These are phyloP conservation scores for Canis aureus DNA, from an alignment of 2,113 vertebrate species.

Conservation along the genomic window DNA sequence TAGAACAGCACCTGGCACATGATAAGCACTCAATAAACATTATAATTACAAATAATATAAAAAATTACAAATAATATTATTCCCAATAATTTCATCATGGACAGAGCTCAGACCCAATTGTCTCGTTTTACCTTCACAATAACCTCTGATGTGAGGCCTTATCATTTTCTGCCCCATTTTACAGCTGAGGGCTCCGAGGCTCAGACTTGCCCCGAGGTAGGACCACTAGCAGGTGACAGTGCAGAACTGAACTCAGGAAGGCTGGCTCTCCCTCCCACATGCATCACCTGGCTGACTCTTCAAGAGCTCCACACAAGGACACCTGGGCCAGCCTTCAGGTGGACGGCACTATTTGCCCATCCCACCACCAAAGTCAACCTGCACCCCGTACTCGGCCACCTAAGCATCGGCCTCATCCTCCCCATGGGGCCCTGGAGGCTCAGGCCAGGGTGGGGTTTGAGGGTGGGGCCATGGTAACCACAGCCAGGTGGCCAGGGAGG, in stretches of 20 bases:
- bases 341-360: too few relatives aligned
- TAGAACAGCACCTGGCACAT: too few relatives aligned
- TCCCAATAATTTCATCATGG: neutral
- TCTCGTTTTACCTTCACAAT: neutral
- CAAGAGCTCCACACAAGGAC: neutral
- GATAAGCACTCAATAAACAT: neutral
- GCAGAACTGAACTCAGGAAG: neutral
- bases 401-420: rapidly evolving
- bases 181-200: neutral
- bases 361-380: too few relatives aligned
- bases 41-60: neutral
- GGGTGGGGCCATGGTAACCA: rapidly evolving
- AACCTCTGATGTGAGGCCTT: neutral
- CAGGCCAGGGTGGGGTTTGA: neutral
- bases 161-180: neutral
- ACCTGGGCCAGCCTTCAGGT: too few relatives aligned
- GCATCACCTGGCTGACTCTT: neutral
- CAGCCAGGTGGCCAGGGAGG: neutral
- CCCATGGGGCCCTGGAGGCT: too few relatives aligned
- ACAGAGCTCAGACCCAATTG: neutral
- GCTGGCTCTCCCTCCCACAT: neutral
- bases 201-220: neutral
- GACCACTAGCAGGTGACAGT: neutral
- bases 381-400: too few relatives aligned
- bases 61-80: neutral